These are phyloP conservation scores for Sebastes umbrosus DNA, from an alignment of 2,797 vertebrate species.

Conservation along the genomic window DNA sequence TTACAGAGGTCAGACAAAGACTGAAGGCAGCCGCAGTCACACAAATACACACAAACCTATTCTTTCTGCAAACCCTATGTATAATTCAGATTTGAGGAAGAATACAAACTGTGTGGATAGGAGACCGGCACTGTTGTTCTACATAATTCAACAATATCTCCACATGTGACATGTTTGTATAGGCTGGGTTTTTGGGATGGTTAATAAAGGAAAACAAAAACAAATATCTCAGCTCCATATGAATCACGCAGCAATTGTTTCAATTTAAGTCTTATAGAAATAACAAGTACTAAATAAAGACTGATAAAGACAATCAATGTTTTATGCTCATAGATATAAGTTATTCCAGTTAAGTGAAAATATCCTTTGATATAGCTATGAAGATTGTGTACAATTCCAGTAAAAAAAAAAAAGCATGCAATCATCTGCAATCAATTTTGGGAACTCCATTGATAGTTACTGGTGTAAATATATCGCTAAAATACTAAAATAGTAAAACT, in stretches of 20 bases:
- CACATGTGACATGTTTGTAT: background rate
- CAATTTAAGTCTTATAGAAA: background rate
- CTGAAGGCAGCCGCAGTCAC: slow-evolving; percentile 1
- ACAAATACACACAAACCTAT: slow-evolving; percentile 13
- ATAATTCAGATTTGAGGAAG: slow-evolving; percentile 25
- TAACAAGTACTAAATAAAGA: background rate
- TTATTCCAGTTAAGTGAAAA: background rate
- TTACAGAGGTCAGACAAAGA: slow-evolving; percentile 53
- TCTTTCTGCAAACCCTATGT: background rate
- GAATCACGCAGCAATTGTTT: background rate
- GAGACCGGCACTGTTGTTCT: background rate
- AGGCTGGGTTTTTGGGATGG: background rate
- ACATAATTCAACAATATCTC: slow-evolving; percentile 9
- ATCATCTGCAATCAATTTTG: background rate
- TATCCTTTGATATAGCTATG: background rate
- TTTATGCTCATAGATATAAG: background rate
- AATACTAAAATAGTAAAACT: background rate
- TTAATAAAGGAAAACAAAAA: background rate
- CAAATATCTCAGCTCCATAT: background rate
- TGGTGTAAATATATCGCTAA: background rate
- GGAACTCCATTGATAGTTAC: background rate
- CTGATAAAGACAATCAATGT: background rate
- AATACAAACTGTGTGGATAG: background rate
- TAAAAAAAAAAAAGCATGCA: background rate
- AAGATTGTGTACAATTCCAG: background rate